Conservation (phyloP, 2,888 invertebrate genomes). For the Esperia sulphurella region DNA sequence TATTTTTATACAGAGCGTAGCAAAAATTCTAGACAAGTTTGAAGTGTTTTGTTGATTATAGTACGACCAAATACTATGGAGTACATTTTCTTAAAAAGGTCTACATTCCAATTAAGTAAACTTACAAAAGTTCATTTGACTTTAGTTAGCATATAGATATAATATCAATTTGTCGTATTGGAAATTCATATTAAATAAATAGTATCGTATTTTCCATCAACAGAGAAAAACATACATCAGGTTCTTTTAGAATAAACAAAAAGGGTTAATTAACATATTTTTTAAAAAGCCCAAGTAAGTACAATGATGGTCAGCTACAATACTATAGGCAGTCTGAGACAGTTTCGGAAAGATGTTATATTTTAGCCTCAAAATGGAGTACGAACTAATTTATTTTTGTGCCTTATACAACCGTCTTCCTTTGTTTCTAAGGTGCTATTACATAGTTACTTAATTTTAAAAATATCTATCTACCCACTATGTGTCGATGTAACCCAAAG, state of each 20-base stretch:
- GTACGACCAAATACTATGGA: neutral
- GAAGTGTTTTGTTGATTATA: neutral
- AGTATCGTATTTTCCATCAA: slow-evolving; percentile 64
- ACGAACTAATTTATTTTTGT: slow-evolving; percentile 10
- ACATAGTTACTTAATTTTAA: slow-evolving; percentile 14
- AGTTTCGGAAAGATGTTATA: no score
- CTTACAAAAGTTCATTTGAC: neutral
- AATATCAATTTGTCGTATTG: slow-evolving; percentile 22
- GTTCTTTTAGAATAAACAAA: no score
- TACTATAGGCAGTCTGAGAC: no score
- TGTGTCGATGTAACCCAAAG: slow-evolving; percentile 40
- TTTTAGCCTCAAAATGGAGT: no score
- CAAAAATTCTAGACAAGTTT: no score
- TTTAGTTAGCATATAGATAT: slow-evolving; percentile 19
- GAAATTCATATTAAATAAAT: slow-evolving; percentile 70
- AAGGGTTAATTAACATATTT: no score
- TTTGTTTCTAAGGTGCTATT: slow-evolving; percentile 49
- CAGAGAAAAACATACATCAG: slow-evolving; percentile 16
- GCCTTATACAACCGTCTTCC: slow-evolving; percentile 31
- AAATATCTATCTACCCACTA: neutral
- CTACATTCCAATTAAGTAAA: neutral
- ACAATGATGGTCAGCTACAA: no score
- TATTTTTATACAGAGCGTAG: no score
- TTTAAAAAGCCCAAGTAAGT: no score
- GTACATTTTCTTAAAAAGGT: neutral